Conservation (phyloP, 2,797 vertebrate species). For the Sciurus carolinensis region DNA sequence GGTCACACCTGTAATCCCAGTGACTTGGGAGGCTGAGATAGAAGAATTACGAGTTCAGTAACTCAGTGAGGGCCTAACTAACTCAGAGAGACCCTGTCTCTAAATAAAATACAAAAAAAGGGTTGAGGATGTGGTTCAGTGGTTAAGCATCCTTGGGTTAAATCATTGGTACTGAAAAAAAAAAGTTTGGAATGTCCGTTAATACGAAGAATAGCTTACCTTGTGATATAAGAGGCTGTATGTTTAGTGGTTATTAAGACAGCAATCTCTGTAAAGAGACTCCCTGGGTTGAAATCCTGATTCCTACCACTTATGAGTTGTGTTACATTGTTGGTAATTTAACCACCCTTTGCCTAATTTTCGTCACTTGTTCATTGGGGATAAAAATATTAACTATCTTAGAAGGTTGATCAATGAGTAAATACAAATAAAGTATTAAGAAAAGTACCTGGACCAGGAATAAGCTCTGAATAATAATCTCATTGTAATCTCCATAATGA, state of each 20-base stretch:
- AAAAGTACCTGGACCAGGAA: not conserved
- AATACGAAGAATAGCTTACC: not conserved
- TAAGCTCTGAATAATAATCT: not conserved
- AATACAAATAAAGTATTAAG: constrained; percentile 28
- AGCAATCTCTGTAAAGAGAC: not conserved
- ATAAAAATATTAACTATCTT: constrained; percentile 19
- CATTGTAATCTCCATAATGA: not conserved
- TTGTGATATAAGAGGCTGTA: not conserved
- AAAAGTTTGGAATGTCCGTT: not conserved
- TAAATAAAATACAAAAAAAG: too few relatives aligned
- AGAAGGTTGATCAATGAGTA: not conserved
- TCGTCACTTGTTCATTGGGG: constrained; percentile 18
- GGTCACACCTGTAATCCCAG: too few relatives aligned
- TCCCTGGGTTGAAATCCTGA: constrained; percentile 18
- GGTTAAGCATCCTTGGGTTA: too few relatives aligned
- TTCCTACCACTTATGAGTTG: not conserved
- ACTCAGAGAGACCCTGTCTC: too few relatives aligned
- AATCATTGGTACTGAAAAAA: too few relatives aligned
- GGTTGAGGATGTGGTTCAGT: too few relatives aligned
- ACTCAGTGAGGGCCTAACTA: too few relatives aligned
- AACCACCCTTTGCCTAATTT: not conserved
- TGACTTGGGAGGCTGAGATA: too few relatives aligned
- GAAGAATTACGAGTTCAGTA: too few relatives aligned
- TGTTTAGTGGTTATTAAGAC: not conserved
- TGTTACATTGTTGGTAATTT: not conserved